A percentile compares a stretch with the other conserved stretches of the same genome.
phyloP scores from a whole-genome alignment of 2,113 vertebrate genomes.

The Dicaeum eximium region DNA sequence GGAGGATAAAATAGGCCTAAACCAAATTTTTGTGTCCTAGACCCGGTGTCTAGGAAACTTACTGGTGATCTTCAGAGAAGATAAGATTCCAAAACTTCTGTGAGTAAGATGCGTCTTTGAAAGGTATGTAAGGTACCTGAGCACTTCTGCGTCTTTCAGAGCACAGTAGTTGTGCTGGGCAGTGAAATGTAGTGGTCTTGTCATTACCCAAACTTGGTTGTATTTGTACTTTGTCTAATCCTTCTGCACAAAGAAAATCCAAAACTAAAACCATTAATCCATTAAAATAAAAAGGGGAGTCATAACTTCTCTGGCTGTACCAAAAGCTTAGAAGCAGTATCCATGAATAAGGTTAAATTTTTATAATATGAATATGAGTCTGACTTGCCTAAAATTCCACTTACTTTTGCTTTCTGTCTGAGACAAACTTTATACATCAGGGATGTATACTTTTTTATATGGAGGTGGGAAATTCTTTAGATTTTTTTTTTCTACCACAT shows the following conservation, averaged over 20 bases:
- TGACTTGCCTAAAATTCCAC: background rate
- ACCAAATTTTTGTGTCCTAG: background rate
- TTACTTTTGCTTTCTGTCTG: background rate
- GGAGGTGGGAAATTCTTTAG: background rate
- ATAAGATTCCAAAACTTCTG: background rate
- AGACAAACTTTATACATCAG: background rate
- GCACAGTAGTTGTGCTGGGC: background rate
- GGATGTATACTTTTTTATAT: background rate
- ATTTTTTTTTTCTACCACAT: background rate
- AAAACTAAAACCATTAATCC: background rate
- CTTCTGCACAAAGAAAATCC: background rate
- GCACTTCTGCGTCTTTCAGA: background rate
- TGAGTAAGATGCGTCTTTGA: background rate
- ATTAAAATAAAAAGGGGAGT: background rate
- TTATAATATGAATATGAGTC: accelerated
- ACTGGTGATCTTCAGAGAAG: background rate
- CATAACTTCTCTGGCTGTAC: background rate
- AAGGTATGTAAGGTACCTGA: background rate
- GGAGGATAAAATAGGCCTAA: background rate
- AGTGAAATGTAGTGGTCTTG: background rate
- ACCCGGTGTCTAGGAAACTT: background rate
- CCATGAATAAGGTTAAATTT: background rate
- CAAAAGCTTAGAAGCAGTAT: background rate
- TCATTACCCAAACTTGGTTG: background rate
- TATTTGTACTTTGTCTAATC: background rate